These are phyloP conservation scores for Acrocephalus kingi DNA, from an alignment of 2,113 vertebrate species.

Conservation along the genomic window DNA sequence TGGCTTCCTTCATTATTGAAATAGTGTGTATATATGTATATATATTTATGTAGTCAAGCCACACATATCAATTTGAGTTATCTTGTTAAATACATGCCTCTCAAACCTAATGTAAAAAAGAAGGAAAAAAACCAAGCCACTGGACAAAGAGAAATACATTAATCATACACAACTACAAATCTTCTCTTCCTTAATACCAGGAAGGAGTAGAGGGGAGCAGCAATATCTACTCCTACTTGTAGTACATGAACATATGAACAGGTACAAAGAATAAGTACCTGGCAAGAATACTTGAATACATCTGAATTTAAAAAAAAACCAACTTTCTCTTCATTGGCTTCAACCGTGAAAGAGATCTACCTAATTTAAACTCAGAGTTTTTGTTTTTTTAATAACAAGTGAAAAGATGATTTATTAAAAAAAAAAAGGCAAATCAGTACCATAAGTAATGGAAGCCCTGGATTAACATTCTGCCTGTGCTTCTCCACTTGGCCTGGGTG, in stretches of 20 bases:
- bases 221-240: neutral
- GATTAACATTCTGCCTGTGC: neutral
- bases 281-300: neutral
- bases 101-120: neutral
- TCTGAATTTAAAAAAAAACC: neutral
- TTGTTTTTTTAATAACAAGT: neutral
- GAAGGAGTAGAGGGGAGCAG: neutral
- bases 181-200: neutral
- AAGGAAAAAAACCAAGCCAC: neutral
- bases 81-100: neutral
- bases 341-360: neutral
- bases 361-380: neutral
- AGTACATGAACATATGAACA: neutral
- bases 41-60: neutral
- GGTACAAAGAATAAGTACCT: neutral
- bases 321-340: neutral
- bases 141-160: neutral
- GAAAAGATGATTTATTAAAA: neutral
- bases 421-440: neutral
- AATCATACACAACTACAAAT: neutral
- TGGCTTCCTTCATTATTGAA: neutral
- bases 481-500: neutral
- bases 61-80: neutral
- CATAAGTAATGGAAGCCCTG: neutral
- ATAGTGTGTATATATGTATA: neutral